Base-by-base conservation (phyloP, 2,888 invertebrate genomes). In the Eupithecia dodoneata region DNA sequence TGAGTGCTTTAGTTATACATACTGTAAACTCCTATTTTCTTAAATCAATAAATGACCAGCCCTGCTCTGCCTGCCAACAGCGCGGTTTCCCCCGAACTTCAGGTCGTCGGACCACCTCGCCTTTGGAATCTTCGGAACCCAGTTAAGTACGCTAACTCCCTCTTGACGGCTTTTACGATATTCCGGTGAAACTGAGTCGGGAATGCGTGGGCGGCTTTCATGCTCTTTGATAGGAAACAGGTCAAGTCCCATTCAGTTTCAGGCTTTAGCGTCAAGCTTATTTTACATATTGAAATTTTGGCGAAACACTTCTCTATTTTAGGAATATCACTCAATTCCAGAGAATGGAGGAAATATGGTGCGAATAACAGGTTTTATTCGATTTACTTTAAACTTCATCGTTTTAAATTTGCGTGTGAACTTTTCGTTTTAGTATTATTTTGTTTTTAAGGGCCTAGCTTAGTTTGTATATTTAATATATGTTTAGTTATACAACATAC, bases 211-310 rank as follows among this genome's bases (percentile, higher is more conserved):
- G 72, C 4, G 10, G 47, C 47, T 65, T 73, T 65, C 65, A 73
- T 49, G 18, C 47, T 65, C 72, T 65, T 65, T 65, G 63, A 47
- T 45, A 55, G 49, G 63, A 73, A 73, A 18, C 72, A 41, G 72
- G 72, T 72, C 72, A 72, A 72, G 63, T 59, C 2, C 59, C 55
- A 72, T 72, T 65, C 65, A 70, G 47, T 18, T 72, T 49, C 47
- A 70, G 70, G 30, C 52, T 52, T 18, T 42, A 55, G 30, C 49
- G n/a, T 18, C 63, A 69, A 12, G 69, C 47, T 15, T 45, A 47
- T 18, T 45, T 66, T 66, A n/a, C 44, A 10, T n/a, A 69, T 18
- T 47, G 12, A 18, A 69, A 69, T 66, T 66, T 44, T 10, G 45
- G 18, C 9, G 67, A 15, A 10, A 18, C n/a, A 59, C 15, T 42